A percentile compares a stretch with the other conserved stretches of the same genome.
phyloP scores from a whole-genome alignment of 2,113 vertebrate species.

The Rhinoderma darwinii region DNA sequence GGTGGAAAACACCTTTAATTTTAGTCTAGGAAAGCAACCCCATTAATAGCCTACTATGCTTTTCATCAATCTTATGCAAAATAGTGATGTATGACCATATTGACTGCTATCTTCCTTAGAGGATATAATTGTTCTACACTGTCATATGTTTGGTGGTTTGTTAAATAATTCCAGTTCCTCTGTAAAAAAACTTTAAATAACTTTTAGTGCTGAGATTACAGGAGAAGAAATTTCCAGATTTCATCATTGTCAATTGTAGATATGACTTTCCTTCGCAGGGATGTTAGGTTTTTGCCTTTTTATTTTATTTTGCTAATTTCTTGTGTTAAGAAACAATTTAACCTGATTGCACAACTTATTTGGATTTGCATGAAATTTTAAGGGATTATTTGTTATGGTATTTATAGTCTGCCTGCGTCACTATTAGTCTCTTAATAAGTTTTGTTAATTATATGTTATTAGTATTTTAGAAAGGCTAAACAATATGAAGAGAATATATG shows the following conservation, averaged over 20 bases:
- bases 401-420: background rate
- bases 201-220: background rate
- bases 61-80: background rate
- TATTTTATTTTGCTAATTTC: background rate
- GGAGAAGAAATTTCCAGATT: background rate
- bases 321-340: background rate
- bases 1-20: background rate
- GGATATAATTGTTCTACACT: background rate
- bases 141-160: background rate
- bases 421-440: background rate
- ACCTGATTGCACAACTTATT: background rate
- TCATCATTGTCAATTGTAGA: background rate
- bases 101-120: background rate
- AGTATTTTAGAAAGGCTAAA: no score
- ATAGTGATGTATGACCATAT: background rate
- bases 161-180: background rate
- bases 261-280: background rate
- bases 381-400: background rate
- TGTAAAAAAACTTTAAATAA: background rate
- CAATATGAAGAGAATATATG: no score
- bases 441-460: no score
- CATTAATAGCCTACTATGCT: background rate
- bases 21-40: background rate
- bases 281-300: background rate
- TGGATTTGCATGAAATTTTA: background rate